phyloP scores from a whole-genome alignment of 2,113 vertebrate genomes.

The Malaclemys terrapin region DNA sequence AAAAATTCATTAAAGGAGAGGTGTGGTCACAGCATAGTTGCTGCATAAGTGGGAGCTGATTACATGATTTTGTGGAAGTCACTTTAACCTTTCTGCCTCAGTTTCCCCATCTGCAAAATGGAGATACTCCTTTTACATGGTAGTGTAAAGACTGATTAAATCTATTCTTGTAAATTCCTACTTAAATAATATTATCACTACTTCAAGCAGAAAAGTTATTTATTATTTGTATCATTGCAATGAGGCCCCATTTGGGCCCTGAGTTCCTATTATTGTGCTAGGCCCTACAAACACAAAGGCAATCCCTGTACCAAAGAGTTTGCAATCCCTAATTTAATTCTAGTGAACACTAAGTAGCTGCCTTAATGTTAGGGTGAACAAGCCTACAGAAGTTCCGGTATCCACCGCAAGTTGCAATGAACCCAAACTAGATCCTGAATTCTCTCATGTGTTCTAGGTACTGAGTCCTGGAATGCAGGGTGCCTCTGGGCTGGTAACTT shows the following conservation, averaged over 20 bases:
- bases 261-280: not conserved
- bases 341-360: not conserved
- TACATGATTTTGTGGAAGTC: not conserved
- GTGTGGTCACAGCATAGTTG: not conserved
- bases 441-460: not conserved
- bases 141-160: not conserved
- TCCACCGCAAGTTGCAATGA: not conserved
- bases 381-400: not conserved
- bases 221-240: not conserved
- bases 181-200: not conserved
- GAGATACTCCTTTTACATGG: not conserved
- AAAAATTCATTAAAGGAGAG: not conserved
- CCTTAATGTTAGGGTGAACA: not conserved
- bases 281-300: not conserved
- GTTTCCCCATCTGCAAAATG: not conserved
- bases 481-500: not conserved
- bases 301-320: not conserved
- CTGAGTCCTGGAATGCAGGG: not conserved
- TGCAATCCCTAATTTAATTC: not conserved
- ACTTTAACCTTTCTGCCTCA: not conserved
- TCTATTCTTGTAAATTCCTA: not conserved
- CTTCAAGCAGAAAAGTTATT: not conserved
- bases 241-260: not conserved
- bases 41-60: not conserved
- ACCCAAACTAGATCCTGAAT: not conserved